Percentiles rank a stretch among this genome's conserved stretches.
Evolutionary conservation across 1,140 invertebrate genomes (phyloP).

Genomic region (Aphaenogaster floridana): DNA sequence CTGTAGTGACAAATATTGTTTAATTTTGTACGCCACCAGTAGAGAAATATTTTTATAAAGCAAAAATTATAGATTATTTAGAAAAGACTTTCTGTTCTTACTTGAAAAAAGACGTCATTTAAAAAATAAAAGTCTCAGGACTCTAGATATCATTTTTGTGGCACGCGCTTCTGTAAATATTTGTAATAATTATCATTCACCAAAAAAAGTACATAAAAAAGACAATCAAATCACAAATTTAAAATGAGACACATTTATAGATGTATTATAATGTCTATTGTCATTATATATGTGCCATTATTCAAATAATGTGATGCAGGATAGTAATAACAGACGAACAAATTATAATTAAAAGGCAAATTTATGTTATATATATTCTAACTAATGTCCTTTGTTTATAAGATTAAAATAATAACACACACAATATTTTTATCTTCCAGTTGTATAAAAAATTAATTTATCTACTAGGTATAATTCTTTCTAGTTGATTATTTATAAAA

Average conservation of each 20-base stretch:
- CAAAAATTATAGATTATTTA: neutral
- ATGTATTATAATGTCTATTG: neutral
- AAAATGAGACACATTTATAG: neutral
- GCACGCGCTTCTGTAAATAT: neutral
- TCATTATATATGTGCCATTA: neutral
- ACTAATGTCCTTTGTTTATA: neutral
- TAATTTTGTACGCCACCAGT: constrained; percentile 27
- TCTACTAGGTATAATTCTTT: neutral
- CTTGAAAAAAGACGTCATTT: neutral
- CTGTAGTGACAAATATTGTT: constrained; percentile 33
- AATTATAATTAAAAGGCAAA: neutral
- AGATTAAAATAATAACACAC: neutral
- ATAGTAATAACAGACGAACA: neutral
- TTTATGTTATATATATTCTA: neutral
- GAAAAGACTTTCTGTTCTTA: neutral
- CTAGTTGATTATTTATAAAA: neutral
- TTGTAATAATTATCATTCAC: neutral
- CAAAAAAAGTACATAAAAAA: neutral
- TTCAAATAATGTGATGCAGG: neutral
- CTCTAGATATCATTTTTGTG: neutral
- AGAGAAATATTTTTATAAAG: neutral
- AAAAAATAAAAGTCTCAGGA: neutral
- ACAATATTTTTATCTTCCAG: neutral
- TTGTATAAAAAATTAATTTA: constrained; percentile 15
- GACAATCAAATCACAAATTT: neutral